phyloP scores from a whole-genome alignment of 2,113 vertebrate genomes.

The Callithrix jacchus region DNA sequence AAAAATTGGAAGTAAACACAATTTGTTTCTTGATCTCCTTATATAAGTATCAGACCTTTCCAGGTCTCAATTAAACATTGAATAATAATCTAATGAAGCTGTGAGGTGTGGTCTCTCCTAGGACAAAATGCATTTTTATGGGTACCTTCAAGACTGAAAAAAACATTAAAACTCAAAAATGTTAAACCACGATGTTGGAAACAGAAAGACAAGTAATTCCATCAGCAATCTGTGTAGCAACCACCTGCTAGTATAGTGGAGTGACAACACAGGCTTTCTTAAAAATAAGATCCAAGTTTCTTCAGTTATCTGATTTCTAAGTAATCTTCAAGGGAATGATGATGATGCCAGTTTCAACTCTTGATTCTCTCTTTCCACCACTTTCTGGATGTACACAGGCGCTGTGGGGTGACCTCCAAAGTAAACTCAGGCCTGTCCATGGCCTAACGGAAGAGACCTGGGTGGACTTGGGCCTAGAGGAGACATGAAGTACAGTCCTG shows the following conservation, averaged over 20 bases:
- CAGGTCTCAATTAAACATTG: background rate
- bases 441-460: background rate
- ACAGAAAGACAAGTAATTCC: background rate
- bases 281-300: background rate
- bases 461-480: background rate
- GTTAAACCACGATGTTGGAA: background rate
- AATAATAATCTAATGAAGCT: background rate
- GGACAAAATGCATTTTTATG: background rate
- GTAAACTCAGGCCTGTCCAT: slow-evolving; percentile 25
- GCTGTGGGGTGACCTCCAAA: background rate
- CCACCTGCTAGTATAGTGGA: background rate
- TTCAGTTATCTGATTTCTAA: background rate
- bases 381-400: background rate
- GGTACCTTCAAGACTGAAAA: background rate
- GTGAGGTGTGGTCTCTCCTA: background rate
- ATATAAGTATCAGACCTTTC: background rate
- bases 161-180: background rate
- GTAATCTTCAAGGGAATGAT: background rate
- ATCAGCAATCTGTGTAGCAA: background rate
- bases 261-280: background rate
- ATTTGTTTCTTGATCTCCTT: background rate
- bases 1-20: background rate
- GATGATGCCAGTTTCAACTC: background rate
- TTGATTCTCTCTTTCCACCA: background rate
- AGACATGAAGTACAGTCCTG: background rate